Conservation (phyloP, 2,113 vertebrate genomes). For the Colossoma macropomum region DNA sequence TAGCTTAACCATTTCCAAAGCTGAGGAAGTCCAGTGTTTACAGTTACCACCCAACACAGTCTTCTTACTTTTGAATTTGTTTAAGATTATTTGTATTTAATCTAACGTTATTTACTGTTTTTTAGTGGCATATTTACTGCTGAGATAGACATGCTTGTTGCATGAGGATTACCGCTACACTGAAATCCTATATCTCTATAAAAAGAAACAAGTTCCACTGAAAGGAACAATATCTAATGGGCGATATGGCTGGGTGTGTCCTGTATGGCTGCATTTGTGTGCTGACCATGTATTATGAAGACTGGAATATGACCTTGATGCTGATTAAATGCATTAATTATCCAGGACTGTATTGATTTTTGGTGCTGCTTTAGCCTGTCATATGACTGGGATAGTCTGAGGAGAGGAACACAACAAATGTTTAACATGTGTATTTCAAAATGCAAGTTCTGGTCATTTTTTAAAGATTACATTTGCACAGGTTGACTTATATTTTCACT, state of each 20-base stretch:
- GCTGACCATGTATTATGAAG: conserved; percentile 30
- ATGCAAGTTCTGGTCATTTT: neutral
- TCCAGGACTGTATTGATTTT: conserved; percentile 44
- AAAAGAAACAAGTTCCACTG: too few relatives aligned
- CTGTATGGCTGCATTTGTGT: neutral
- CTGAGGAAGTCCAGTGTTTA: too few relatives aligned
- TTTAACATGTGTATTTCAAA: neutral
- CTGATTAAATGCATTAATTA: conserved; percentile 39
- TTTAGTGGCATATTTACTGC: too few relatives aligned
- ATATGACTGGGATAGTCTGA: conserved; percentile 2
- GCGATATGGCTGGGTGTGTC: neutral
- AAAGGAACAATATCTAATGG: neutral
- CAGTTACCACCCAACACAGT: too few relatives aligned
- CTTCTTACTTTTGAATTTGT: too few relatives aligned
- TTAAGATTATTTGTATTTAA: too few relatives aligned
- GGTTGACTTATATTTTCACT: neutral
- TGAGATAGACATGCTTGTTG: neutral
- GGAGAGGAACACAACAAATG: neutral
- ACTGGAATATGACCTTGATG: conserved; percentile 42
- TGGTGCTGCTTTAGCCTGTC: conserved; percentile 7
- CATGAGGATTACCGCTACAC: too few relatives aligned
- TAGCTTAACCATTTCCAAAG: too few relatives aligned
- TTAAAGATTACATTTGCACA: neutral
- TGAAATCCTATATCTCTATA: too few relatives aligned
- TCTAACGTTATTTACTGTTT: too few relatives aligned